phyloP scores from a whole-genome alignment of 2,113 vertebrate species.

The Crocuta crocuta region DNA sequence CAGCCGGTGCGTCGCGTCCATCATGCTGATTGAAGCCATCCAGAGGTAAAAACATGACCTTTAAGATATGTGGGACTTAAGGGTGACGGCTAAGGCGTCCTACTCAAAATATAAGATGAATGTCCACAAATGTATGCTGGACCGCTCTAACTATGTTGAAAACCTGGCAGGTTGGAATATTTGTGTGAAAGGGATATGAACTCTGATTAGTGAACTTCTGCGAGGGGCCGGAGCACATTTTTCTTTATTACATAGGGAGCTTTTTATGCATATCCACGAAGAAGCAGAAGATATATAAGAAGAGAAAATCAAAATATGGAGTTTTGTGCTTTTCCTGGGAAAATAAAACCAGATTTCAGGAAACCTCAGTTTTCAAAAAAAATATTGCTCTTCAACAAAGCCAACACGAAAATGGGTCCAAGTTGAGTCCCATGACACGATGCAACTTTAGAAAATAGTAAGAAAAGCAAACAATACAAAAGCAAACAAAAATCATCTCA shows the following conservation, averaged over 20 bases:
- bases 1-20: conserved; percentile 49
- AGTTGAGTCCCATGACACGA: neutral
- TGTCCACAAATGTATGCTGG: neutral
- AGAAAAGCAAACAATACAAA: conserved; percentile 57
- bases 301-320: conserved; percentile 76
- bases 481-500: conserved; percentile 50
- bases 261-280: conserved; percentile 9
- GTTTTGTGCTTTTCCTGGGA: conserved; percentile 75
- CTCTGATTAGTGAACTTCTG: conserved; percentile 21
- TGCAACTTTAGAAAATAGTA: conserved; percentile 62
- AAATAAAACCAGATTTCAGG: conserved; percentile 84
- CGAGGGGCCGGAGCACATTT: neutral
- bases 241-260: neutral
- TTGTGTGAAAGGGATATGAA: conserved; percentile 42
- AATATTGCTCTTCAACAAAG: conserved; percentile 57
- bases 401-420: conserved; percentile 56
- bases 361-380: conserved; percentile 78
- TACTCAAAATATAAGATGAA: neutral
- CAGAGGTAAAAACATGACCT: conserved; percentile 38
- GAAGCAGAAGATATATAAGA: conserved; percentile 59
- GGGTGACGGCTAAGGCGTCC: neutral
- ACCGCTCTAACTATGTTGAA: neutral
- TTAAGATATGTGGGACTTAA: neutral
- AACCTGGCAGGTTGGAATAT: conserved; percentile 30
- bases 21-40: conserved; percentile 80